Evolutionary conservation across 2,113 vertebrate genomes (phyloP), one percentile per base, ranked within the genome.

Genomic region (Capreolus pygargus): DNA sequence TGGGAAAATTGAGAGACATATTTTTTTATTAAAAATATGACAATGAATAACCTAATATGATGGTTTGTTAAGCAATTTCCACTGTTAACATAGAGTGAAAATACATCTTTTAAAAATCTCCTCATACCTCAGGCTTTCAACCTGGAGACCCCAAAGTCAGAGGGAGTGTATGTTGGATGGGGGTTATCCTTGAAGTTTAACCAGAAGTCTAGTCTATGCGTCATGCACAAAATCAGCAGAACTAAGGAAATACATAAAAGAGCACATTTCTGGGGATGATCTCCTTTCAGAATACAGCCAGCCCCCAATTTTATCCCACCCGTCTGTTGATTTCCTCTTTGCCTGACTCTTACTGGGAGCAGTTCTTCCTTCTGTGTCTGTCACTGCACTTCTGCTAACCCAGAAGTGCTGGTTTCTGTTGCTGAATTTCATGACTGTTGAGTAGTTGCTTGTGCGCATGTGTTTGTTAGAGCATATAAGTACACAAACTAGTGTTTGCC

Each of bases 11-110:
- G 6, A 89, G 36, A 83, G 19, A 89, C 30, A 17, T 52, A 4
- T 61, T 92, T 82, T 79, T 86, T 86, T 43, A 30, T 78, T 84
- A n/a, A 86, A 82, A 92, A 79, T 43, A 70, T 89, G 33, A 57
- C 23, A 78, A 30, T 19, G 12, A 93, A 81, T n/a, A 33, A 30
- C 5, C 74, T 43, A 47, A 78, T 4, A 33, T 27, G 36, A 28
- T 57, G 55, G 47, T 33, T 39, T 64, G 16, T 4, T 70, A 10
- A 28, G n/a, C 17, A 54, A 50, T 89, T 84, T 61, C 57, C 7
- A 52, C n/a, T n/a, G 76, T 76, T 89, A 50, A 5, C 64, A 45
- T 55, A 89, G 47, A 76, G 50, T 43, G 70, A 23, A 89, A 50
- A 81, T 25, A 9, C 3, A 74, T 39, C 50, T 36, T 87, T 92